Conservation (phyloP, 2,113 vertebrate genomes). For the Cromileptes altivelis region DNA sequence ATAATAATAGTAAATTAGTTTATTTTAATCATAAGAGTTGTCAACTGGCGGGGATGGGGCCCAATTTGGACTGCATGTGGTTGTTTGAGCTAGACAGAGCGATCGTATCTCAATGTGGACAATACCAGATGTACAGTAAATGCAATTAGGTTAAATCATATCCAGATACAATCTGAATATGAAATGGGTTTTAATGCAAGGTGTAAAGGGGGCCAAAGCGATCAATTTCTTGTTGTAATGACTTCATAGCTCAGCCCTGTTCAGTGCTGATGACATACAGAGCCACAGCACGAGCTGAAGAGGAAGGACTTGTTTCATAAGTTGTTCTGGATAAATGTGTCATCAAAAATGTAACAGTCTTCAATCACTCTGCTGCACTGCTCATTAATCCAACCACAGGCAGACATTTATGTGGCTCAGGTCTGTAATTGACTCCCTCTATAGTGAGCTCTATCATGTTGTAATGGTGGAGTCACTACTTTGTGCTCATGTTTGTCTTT, state of each 20-base stretch:
- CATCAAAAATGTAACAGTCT: slow-evolving; percentile 32
- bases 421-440: slow-evolving; percentile 11
- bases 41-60: too few species aligned
- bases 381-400: slow-evolving; percentile 47
- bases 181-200: too few species aligned
- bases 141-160: too few species aligned
- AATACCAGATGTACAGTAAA: too few species aligned
- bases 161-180: too few species aligned
- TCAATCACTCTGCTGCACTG: slow-evolving; percentile 17
- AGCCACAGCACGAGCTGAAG: slow-evolving; percentile 5
- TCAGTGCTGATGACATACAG: background rate
- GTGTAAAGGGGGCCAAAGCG: background rate
- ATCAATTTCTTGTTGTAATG: background rate
- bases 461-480: slow-evolving; percentile 1
- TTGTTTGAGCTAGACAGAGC: too few species aligned
- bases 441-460: slow-evolving; percentile 10
- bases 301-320: slow-evolving; percentile 19
- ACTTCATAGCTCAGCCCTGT: slow-evolving; percentile 1
- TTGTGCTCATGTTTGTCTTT: slow-evolving; percentile 43
- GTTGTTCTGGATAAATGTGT: slow-evolving; percentile 32
- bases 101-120: too few species aligned
- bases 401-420: slow-evolving; percentile 1
- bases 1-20: too few species aligned
- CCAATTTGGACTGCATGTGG: too few species aligned
- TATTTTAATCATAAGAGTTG: too few species aligned